These are phyloP conservation scores for Calameuta pallipes DNA, from an alignment of 2,888 invertebrate genomes.

Conservation along the genomic window DNA sequence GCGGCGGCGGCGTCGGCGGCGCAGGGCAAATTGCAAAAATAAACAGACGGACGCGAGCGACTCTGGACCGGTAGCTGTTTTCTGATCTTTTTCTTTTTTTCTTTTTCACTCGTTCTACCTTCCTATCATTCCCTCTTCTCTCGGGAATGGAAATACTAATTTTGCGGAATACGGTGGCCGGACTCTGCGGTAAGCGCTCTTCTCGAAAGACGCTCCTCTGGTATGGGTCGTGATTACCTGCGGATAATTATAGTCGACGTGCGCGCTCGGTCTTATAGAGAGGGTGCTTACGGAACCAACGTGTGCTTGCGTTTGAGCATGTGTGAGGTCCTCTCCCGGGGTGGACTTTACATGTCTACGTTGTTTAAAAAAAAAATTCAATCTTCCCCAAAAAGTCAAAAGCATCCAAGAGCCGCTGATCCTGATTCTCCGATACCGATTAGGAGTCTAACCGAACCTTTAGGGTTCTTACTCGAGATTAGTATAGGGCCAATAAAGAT, in stretches of 20 bases:
- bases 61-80: not conserved
- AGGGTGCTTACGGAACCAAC: conserved; percentile 20
- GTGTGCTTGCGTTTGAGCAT: conserved; percentile 8
- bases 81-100: not conserved
- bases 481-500: conserved; percentile 55
- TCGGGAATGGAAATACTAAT: conserved; percentile 65
- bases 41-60: conserved; percentile 43
- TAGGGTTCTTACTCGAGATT: conserved; percentile 29
- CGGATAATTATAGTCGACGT: conserved; percentile 65
- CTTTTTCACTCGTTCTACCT: conserved; percentile 18
- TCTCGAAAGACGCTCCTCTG: conserved; percentile 42
- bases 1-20: conserved; percentile 34
- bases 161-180: conserved; percentile 66
- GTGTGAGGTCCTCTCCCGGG: conserved; percentile 4
- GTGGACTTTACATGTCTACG: not conserved
- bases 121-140: conserved; percentile 38
- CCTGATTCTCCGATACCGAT: not conserved
- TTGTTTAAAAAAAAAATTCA: not conserved
- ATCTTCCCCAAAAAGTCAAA: not conserved
- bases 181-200: conserved; percentile 62
- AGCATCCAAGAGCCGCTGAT: not conserved
- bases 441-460: not conserved
- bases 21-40: conserved; percentile 63
- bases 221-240: conserved; percentile 65
- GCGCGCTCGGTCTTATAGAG: conserved; percentile 39